Base-by-base conservation (phyloP, 2,113 vertebrate genomes). In the Quiscalus mexicanus region DNA sequence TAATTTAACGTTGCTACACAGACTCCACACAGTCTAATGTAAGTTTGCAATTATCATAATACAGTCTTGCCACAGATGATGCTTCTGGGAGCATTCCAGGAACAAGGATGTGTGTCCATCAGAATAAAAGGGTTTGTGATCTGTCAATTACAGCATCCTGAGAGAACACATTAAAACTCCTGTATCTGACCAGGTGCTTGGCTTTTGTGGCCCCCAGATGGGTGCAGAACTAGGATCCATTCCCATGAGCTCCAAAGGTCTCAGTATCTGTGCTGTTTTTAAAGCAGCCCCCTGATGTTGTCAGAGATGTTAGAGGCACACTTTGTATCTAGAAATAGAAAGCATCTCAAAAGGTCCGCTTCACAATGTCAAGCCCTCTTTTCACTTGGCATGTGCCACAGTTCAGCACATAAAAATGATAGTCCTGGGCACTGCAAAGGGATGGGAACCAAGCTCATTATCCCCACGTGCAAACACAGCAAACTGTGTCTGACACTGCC, bases 1-100 rank as follows among this genome's bases (percentile, higher is more conserved):
- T 87, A 96, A 96, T 96, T 97, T 96, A 90, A 94, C 23, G 2
- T 87, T 76, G 39, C 75, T 95, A 69, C 83, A 84, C 79, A 95
- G 90, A 97, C 95, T 97, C 84, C 62, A 53, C 94, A 68, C 49
- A 92, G 86, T 64, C 93, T 93, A 91, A 96, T 95, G 91, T 44
- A 84, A 93, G 81, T 95, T 91, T 76, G 77, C 82, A 93, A 96
- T 98, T 95, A 96, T 95, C 92, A 89, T 85, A 84, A 91, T 91
- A 91, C 95, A 82, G 68, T 95, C 90, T 97, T 95, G 59, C 77
- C 42, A 45, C 81, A 90, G 93, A 75, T 7, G 11, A 77, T 27
- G 50, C 80, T 96, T 95, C 74, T 63, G 96, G 89, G 92, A 93
- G 35, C 33, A 23, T 75, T 93, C 84, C 87, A 95, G 69, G 80